Base-by-base conservation (phyloP, 2,888 invertebrate species). In the Hyles lineata region DNA sequence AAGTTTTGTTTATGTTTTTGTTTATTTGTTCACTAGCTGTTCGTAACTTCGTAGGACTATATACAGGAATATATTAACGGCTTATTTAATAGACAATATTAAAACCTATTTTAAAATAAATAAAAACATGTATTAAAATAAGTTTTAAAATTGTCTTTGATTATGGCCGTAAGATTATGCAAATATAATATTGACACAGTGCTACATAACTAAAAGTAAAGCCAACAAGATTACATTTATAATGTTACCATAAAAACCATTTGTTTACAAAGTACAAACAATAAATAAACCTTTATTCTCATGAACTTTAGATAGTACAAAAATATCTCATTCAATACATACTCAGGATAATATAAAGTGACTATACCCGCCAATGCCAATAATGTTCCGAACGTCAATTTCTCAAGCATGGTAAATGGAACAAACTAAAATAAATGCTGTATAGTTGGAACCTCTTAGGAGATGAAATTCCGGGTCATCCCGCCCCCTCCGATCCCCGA, bases 351-450 rank as follows among this genome's bases (percentile, higher is more conserved):
- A 32, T 6, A 63, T 23, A 43, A 43, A 11, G 15, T 21, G 11
- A 21, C n/a, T 9, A 5, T 21, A 8, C 63, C 43, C 5, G n/a
- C 32, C 25, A 23, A 17, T 23, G n/a, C 61, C 21, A 25, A 62
- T 29, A 52, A 23, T 29, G 62, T 62, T 35, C 25, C 60, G 50
- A 17, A 55, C 15, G 63, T 87, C 85, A 87, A 88, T 90, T 89
- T 86, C 85, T 85, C 82, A 82, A 83, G 81, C 82, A 86, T 88
- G 88, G 88, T 87, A 90, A 87, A 89, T 89, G 86, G 88, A 89
- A 86, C 88, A 87, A 90, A 89, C 87, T 91, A 89, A 90, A 91
- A 92, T 91, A 92, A 91, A 92, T 90, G 87, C 86, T 84, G 86
- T 87, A 91, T 92, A 90, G 88, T 88, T 86, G 80, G 87, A 89